Evolutionary conservation across 1,140 invertebrate genomes (phyloP), one percentile per base, ranked within the genome.

Genomic region (Megalonaias nervosa): DNA sequence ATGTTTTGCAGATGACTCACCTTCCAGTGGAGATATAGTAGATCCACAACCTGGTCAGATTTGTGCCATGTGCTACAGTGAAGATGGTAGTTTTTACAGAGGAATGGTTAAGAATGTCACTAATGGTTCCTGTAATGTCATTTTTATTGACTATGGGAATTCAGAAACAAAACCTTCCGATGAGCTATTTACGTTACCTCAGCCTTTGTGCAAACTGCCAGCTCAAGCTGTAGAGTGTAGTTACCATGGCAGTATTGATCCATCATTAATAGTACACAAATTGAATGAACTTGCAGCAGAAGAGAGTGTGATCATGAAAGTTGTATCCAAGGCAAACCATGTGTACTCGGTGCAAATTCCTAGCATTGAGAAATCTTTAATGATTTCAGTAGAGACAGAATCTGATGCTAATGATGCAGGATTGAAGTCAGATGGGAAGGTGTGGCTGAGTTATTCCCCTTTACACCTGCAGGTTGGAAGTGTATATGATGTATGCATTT

Each of bases 21-120:
- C 76, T 19, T 72, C 74, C 21, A 71, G 78, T 64, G 61, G 78
- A 67, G 64, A 75, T 31, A 64, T 84, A 67, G 68, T 71, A 14
- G 71, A 71, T 65, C 78, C 79, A 23, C 57, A 61, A n/a, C 64
- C 74, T 58, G 82, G 80, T 31, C 80, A 77, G 57, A 69, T 81
- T 21, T 89, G 88, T 80, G 91, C 94, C 38, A 95, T 95, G 0
- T 92, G 93, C 71, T 96, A 94, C 84, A 93, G 93, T 0, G 93
- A 94, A 4, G 95, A 96, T 86, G 92, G 94, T 58, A 86, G 91
- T 2, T 97, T 95, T 95, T 97, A 96, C 85, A 92, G 96, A 77
- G 95, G 95, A 2, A 93, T 94, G 82, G 94, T 96, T 19, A 90
- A 95, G 0, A 94, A 81, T 72, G 71, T 85, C 21, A 75, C 79